phyloP scores from a whole-genome alignment of 2,113 vertebrate species.

The Eulemur rufifrons region DNA sequence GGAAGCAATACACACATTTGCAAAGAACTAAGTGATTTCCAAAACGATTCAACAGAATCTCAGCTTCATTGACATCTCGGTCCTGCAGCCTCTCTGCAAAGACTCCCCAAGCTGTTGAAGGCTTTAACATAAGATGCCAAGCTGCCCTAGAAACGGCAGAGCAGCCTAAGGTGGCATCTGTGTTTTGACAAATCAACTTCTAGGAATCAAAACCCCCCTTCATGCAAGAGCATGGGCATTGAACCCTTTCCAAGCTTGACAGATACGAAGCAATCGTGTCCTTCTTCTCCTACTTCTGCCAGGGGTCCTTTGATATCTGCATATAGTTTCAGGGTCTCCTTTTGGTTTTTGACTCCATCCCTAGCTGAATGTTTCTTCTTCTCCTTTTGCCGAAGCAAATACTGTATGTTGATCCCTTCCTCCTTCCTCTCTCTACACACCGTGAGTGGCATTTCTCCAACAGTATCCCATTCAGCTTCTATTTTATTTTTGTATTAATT shows the following conservation, averaged over 20 bases:
- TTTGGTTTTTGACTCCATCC: neutral
- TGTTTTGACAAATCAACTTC: constrained; percentile 14
- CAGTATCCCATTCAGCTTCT: neutral
- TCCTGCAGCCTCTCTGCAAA: neutral
- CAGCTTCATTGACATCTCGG: neutral
- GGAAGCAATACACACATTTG: neutral
- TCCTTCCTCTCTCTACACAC: neutral
- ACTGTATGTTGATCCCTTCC: neutral
- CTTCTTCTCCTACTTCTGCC: neutral
- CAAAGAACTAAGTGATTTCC: constrained; percentile 17
- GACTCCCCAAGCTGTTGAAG: neutral
- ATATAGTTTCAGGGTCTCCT: neutral
- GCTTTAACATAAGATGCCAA: neutral
- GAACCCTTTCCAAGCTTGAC: neutral
- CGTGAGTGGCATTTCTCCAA: neutral
- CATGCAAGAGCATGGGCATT: no score
- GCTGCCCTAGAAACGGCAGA: neutral
- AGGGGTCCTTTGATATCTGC: neutral
- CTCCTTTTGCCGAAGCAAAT: neutral
- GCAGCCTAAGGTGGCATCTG: neutral
- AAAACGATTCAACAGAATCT: neutral
- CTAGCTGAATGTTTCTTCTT: neutral
- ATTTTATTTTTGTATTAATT: neutral
- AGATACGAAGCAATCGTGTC: neutral
- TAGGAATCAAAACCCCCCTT: neutral